Evolutionary conservation across 1,140 invertebrate genomes (phyloP), one percentile per base, ranked within the genome.

Genomic region (Lordiphosa stackelbergi): DNA sequence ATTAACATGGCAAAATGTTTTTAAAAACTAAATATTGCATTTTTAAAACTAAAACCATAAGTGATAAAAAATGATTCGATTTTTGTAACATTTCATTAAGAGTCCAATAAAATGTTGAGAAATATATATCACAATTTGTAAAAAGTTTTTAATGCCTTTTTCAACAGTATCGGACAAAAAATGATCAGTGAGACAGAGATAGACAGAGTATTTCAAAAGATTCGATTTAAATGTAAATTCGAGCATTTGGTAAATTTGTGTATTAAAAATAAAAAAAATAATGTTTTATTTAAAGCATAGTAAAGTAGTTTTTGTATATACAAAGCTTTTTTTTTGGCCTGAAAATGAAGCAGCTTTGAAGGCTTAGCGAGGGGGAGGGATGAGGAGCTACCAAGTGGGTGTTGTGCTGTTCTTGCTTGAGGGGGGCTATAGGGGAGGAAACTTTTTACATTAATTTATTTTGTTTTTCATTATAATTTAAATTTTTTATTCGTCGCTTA

Each of bases 71-170:
- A 81, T 64, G 57, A 37, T 74, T 77, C 63, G 52, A 71, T 58
- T 74, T 75, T 77, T 74, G 64, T 52, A 59, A 84, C 77, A 84
- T 74, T 83, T 83, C 77, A 63, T 61, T 8, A 7, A 61, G 65
- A 56, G 60, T 81, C 41, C 73, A 77, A 77, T 77, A 69, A 83
- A 83, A 83, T 83, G 77, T 84, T 79, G 58, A 83, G 78, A 83
- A 83, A 84, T 83, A 83, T 71, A 71, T 83, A 83, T 83, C 77
- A 83, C 77, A 83, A 83, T 83, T 83, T 83, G 77, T 83, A 84
- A 83, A 83, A 83, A 69, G 77, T 75, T 71, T 66, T 74, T 59
- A 69, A 79, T 79, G 74, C 74, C 53, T 62, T 41, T 66, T 61
- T 78, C 53, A 73, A 75, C 66, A 57, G 61, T 66, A 65, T 43